These are phyloP conservation scores for Ginglymostoma cirratum DNA, from an alignment of 2,113 vertebrate species.

Conservation along the genomic window DNA sequence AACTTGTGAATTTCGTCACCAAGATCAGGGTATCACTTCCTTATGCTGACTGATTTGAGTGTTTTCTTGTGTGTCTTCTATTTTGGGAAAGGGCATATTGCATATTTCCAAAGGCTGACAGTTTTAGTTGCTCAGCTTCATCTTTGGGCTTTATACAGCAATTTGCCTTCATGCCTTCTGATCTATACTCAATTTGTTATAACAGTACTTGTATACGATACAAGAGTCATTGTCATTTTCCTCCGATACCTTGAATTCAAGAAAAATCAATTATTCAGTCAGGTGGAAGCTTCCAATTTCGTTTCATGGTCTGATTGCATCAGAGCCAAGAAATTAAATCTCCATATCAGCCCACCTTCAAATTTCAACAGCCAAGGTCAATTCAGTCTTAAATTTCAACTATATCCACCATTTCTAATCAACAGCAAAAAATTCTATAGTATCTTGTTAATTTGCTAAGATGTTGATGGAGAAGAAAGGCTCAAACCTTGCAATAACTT, in stretches of 20 bases:
- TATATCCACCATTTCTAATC: background rate
- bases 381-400: background rate
- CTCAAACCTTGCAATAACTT: background rate
- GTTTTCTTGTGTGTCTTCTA: background rate
- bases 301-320: background rate
- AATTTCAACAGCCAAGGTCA: background rate
- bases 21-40: background rate
- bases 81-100: background rate
- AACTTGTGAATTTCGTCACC: background rate
- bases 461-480: background rate
- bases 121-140: background rate
- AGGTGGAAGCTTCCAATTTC: background rate
- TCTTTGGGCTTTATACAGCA: background rate
- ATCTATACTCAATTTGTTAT: background rate
- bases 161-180: background rate
- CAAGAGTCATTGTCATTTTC: background rate
- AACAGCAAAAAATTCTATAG: background rate
- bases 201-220: background rate
- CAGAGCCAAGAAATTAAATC: background rate
- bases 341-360: background rate
- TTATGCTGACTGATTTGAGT: background rate
- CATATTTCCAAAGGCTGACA: background rate
- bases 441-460: background rate
- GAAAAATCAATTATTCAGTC: slow-evolving; percentile 3
- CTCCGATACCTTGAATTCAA: background rate